phyloP scores from a whole-genome alignment of 1,140 invertebrate species.

The Musca domestica region DNA sequence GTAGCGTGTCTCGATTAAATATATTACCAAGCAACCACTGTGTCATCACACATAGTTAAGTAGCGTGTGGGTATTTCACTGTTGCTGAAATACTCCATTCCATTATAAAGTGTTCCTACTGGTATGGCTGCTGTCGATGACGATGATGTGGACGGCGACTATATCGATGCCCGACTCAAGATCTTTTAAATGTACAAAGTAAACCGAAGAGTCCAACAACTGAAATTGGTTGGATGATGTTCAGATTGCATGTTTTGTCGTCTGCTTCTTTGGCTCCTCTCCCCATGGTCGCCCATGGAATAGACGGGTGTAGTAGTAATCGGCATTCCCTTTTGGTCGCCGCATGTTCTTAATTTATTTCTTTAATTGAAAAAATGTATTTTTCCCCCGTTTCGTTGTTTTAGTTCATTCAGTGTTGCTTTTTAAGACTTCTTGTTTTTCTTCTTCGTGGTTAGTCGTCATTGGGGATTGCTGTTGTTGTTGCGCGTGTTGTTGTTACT shows the following conservation, averaged over 20 bases:
- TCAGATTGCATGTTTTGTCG: constrained; percentile 13
- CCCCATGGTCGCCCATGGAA: no score
- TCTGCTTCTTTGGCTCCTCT: background rate
- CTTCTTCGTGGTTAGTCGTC: background rate
- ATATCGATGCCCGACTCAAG: background rate
- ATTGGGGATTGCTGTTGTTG: no score
- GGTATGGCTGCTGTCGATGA: background rate
- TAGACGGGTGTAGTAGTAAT: background rate
- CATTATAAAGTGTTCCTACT: background rate
- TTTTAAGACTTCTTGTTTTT: background rate
- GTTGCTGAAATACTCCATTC: background rate
- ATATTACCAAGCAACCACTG: no score
- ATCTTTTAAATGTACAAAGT: background rate
- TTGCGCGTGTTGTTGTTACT: constrained; percentile 2
- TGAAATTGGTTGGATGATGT: constrained; percentile 17
- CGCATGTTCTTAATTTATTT: constrained; percentile 27
- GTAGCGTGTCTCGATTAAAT: no score
- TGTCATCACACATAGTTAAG: background rate
- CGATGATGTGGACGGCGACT: background rate
- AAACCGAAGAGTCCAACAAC: background rate
- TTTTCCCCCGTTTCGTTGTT: constrained; percentile 6
- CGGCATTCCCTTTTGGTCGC: constrained; percentile 9
- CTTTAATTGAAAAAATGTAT: constrained; percentile 49
- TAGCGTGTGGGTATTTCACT: background rate
- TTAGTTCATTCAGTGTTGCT: no score